These are phyloP conservation scores for Lynx canadensis DNA, from an alignment of 2,113 vertebrate species.

Conservation along the genomic window DNA sequence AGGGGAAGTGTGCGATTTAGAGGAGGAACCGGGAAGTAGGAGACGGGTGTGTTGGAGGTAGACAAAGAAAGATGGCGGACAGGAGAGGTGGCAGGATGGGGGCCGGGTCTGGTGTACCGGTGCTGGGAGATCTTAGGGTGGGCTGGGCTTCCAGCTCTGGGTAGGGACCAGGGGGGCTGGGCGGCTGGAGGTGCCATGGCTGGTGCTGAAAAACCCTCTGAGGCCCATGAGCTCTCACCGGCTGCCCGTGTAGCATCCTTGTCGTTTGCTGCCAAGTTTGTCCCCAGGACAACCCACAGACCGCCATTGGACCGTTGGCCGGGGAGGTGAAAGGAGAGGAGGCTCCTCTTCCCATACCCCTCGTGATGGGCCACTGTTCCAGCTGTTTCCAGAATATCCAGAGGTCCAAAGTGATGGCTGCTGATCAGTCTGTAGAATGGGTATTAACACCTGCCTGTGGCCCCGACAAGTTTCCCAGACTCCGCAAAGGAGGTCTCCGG, in stretches of 20 bases:
- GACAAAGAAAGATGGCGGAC: neutral
- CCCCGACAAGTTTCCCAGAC: neutral
- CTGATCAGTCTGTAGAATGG: neutral
- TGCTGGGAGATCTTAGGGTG: neutral
- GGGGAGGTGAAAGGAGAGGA: neutral
- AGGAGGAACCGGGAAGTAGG: conserved; percentile 30
- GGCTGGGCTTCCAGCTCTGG: neutral
- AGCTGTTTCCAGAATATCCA: neutral
- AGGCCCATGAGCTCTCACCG: fast-evolving
- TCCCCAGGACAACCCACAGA: neutral
- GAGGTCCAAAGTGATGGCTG: neutral
- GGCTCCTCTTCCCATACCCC: neutral
- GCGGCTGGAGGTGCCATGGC: fast-evolving
- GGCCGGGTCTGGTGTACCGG: neutral
- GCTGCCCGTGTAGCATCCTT: neutral
- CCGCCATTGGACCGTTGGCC: too few species aligned
- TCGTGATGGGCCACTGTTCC: fast-evolving
- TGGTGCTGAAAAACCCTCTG: neutral
- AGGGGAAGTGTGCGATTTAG: neutral
- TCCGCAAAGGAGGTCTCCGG: neutral
- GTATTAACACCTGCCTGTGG: neutral
- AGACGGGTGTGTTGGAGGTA: neutral
- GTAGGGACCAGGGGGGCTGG: neutral
- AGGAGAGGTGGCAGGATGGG: neutral
- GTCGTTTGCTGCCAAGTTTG: neutral